Base-by-base conservation (phyloP, 2,797 vertebrate genomes). In the Mus minutoides region DNA sequence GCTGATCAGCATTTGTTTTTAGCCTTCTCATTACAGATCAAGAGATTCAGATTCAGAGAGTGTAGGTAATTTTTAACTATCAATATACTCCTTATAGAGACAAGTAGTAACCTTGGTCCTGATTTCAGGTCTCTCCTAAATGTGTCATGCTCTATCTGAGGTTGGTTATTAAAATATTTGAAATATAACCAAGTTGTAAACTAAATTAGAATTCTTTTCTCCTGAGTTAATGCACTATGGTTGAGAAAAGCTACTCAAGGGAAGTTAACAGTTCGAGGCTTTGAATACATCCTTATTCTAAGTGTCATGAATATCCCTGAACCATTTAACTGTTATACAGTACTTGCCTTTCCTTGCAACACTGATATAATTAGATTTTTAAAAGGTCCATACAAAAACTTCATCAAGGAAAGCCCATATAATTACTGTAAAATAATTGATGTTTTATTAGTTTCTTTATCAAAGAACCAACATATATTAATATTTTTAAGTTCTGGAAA, bases 401-500 rank as follows among this genome's bases (percentile, higher is more conserved):
- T 96, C 82, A 78, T 54, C 54, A 49, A 46, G 56, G 60, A 93
- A 90, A 43, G 13, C n/a, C 56, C 77, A 64, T 64, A 94, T 96
- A 95, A 96, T 92, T 92, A 90, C 69, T 93, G 77, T 85, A 76
- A 60, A 90, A 96, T 94, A 92, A 88, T 94, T 97, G 88, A 67
- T 92, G 22, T 6, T 96, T 92, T 94, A 73, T 96, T 96, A 88
- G 43, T 49, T 89, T 96, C 14, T 77, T n/a, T 2, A 90, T 71
- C 89, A 97, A 95, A 92, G 92, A 95, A 75, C 40, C 87, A 76
- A 89, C 49, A 90, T 58, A 83, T 19, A 49, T 88, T 90, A 88
- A n/a, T 95, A 93, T 93, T 97, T 96, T 97, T 85, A 83, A 97
- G 86, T 85, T 56, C 31, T n/a, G 14, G 90, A 91, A 90, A 96